A percentile compares a stretch with the other conserved stretches of the same genome.
Evolutionary conservation across 2,113 vertebrate species (phyloP).

Genomic region (Toxotes jaculatrix): DNA sequence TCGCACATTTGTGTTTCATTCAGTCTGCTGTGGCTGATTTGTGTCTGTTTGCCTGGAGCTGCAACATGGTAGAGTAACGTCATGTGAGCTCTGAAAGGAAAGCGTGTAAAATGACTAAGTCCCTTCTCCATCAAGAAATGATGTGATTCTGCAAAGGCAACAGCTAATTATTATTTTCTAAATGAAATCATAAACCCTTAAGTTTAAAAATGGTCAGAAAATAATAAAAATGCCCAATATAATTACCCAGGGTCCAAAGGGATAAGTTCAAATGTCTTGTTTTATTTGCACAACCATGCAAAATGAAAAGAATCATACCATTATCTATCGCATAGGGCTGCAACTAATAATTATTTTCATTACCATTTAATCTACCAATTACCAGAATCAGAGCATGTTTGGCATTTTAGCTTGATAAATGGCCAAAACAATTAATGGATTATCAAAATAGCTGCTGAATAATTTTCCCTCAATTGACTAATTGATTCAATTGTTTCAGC

Average conservation of each 20-base stretch:
- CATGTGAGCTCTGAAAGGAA: constrained; percentile 1
- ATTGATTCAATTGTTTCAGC: not conserved
- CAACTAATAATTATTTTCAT: too few species aligned
- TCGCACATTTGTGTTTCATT: constrained; percentile 66
- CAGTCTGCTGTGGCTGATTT: constrained; percentile 51
- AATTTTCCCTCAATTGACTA: not conserved
- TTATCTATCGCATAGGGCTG: too few species aligned
- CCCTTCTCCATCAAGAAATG: not conserved
- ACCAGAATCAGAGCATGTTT: not conserved
- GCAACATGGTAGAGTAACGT: constrained; percentile 17
- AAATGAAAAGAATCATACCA: not conserved
- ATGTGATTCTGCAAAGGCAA: not conserved
- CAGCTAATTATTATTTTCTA: not conserved
- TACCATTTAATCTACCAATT: too few species aligned
- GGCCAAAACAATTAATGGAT: not conserved
- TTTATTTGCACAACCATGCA: not conserved
- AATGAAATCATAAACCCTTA: not conserved
- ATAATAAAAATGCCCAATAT: not conserved
- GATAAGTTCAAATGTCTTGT: not conserved
- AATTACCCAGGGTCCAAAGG: not conserved
- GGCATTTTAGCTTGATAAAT: not conserved
- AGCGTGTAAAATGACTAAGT: constrained; percentile 8
- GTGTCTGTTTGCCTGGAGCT: constrained; percentile 34
- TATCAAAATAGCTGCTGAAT: not conserved
- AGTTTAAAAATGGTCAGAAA: not conserved